A percentile compares a stretch with the other conserved stretches of the same genome.
Conservation (phyloP, 2,888 invertebrate genomes). For the Dasypogon diadema region DNA sequence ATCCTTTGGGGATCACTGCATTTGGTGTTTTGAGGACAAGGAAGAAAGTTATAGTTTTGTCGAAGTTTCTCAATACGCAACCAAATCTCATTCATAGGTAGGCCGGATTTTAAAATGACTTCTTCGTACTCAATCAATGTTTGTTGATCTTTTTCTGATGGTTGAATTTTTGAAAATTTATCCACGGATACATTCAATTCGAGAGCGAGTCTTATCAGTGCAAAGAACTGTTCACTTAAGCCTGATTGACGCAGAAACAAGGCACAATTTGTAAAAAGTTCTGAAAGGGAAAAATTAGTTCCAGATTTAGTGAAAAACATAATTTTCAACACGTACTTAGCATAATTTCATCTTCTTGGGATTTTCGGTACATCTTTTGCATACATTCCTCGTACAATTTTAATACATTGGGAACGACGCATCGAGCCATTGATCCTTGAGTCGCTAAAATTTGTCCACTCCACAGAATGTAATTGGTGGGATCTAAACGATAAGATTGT, state of each 20-base stretch:
- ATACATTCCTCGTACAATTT: constrained; percentile 70
- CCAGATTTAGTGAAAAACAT: neutral
- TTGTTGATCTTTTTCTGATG: constrained; percentile 62
- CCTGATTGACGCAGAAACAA: constrained; percentile 79
- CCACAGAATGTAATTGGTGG: constrained; percentile 65
- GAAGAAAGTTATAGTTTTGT: constrained; percentile 79
- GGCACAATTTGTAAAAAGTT: constrained; percentile 69
- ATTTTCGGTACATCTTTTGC: constrained; percentile 65
- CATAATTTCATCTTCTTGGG: constrained; percentile 58
- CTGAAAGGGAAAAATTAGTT: constrained; percentile 59
- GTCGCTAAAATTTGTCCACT: constrained; percentile 65
- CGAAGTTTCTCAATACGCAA: constrained; percentile 79
- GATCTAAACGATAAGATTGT: constrained; percentile 57
- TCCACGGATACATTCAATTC: constrained; percentile 74
- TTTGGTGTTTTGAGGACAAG: constrained; percentile 69
- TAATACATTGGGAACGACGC: constrained; percentile 72
- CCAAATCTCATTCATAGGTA: constrained; percentile 82
- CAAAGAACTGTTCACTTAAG: constrained; percentile 81
- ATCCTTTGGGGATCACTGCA: constrained; percentile 77
- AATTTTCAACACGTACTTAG: constrained; percentile 54
- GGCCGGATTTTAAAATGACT: constrained; percentile 73
- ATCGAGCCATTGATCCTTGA: constrained; percentile 73
- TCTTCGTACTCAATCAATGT: constrained; percentile 73
- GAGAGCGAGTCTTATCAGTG: constrained; percentile 76
- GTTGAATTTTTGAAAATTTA: constrained; percentile 64